These are phyloP conservation scores for Berghia stephanieae DNA, from an alignment of 1,140 invertebrate species.

Conservation along the genomic window DNA sequence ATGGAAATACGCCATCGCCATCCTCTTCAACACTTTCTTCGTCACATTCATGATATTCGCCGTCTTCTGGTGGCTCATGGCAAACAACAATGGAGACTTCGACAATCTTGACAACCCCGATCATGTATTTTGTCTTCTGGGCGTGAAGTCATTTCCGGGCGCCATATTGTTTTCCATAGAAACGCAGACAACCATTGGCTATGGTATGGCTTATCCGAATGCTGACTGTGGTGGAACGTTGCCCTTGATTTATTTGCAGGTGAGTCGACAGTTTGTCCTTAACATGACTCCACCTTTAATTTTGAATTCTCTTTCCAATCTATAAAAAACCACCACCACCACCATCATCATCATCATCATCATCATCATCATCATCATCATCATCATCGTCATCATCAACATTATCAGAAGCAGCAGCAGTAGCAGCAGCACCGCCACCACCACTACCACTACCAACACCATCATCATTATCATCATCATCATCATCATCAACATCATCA, in stretches of 20 bases:
- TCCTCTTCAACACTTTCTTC: constrained; percentile 91
- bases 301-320: too few relatives aligned
- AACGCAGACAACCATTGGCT: constrained; percentile 70
- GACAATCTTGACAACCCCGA: constrained; percentile 74
- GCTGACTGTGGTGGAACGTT: constrained; percentile 53
- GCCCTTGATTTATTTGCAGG: constrained; percentile 57
- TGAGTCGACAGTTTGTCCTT: constrained; percentile 50
- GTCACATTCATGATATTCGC: constrained; percentile 92
- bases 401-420: too few relatives aligned
- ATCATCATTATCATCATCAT: too few relatives aligned
- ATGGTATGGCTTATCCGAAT: constrained; percentile 77
- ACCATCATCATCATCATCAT: constrained; percentile 30
- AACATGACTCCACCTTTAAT: too few relatives aligned
- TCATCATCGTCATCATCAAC: neutral
- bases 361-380: constrained; percentile 29
- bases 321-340: constrained; percentile 33
- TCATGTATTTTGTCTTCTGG: constrained; percentile 58
- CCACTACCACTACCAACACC: too few relatives aligned
- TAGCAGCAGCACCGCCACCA: too few relatives aligned
- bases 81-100: constrained; percentile 88
- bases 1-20: constrained; percentile 96
- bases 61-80: constrained; percentile 92
- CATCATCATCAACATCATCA: constrained; percentile 20
- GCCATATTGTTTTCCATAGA: constrained; percentile 69
- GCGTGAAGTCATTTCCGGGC: constrained; percentile 57